Percentiles rank a stretch among this genome's conserved stretches.
Conservation (phyloP, 2,113 vertebrate genomes). For the Tachuris rubrigastra region DNA sequence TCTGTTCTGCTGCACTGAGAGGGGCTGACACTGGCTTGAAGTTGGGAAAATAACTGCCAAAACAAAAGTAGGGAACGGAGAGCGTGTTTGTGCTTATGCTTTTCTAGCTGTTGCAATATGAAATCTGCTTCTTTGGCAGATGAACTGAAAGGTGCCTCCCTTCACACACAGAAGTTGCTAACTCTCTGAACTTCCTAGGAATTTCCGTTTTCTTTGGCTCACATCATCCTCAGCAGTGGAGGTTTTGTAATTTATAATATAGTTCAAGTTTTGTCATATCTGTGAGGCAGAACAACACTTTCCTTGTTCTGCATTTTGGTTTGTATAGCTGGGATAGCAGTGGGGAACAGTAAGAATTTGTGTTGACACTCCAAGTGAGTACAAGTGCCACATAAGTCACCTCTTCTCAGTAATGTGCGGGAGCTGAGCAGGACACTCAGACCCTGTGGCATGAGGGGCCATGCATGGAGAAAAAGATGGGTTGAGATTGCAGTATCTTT, state of each 20-base stretch:
- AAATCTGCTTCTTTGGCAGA: not conserved
- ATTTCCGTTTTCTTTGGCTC: not conserved
- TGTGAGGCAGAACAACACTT: not conserved
- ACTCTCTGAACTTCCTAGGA: not conserved
- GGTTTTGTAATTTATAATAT: not conserved
- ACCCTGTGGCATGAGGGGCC: not conserved
- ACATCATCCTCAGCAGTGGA: not conserved
- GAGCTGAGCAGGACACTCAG: accelerated
- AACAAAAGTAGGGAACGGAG: not conserved
- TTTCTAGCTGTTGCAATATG: not conserved
- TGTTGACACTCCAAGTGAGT: accelerated
- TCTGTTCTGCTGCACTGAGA: not conserved
- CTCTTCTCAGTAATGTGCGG: not conserved
- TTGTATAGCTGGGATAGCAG: not conserved
- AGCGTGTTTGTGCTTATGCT: not conserved
- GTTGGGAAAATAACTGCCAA: not conserved
- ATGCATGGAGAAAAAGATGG: accelerated
- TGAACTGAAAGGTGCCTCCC: not conserved
- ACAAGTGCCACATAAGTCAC: accelerated
- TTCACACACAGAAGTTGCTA: not conserved
- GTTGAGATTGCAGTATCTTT: not conserved
- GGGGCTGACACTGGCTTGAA: not conserved
- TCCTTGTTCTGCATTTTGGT: not conserved
- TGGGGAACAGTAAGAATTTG: not conserved
- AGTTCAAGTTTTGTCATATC: not conserved